Conservation (phyloP, 2,888 invertebrate species). For the Epirrhoe tristata region DNA sequence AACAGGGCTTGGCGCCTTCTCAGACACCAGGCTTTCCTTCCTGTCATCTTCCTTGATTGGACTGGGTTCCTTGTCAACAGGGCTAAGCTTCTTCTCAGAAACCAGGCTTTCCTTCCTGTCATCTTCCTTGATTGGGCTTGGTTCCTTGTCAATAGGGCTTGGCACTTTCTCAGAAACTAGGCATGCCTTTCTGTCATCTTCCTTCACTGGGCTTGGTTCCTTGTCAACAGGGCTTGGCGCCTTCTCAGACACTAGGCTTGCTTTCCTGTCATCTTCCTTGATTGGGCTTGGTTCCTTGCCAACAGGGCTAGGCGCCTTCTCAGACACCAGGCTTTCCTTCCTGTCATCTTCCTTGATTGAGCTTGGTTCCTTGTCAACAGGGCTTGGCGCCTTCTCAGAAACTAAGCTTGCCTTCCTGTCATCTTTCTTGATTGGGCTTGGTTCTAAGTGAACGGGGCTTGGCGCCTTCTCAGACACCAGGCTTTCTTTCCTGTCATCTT, state of each 20-base stretch:
- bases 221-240: not conserved
- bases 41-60: slow-evolving; percentile 21
- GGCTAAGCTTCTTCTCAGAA: not conserved
- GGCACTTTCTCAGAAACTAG: not conserved
- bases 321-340: not conserved
- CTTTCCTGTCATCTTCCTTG: not conserved
- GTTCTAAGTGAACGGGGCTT: slow-evolving; percentile 15
- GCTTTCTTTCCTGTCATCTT: not conserved
- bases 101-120: slow-evolving; percentile 9
- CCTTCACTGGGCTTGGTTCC: not conserved
- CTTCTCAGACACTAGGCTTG: not conserved
- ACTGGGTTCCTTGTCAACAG: slow-evolving; percentile 23
- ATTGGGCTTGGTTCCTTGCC: not conserved
- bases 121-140: not conserved
- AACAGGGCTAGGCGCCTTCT: not conserved
- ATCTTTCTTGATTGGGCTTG: slow-evolving; percentile 2
- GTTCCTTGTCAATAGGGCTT: not conserved
- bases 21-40: slow-evolving; percentile 12
- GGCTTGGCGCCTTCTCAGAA: slow-evolving; percentile 19
- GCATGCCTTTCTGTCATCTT: not conserved
- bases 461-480: slow-evolving; percentile 2
- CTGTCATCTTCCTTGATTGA: not conserved
- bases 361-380: slow-evolving; percentile 6
- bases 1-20: not conserved
- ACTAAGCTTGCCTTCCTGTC: slow-evolving; percentile 6